Percentiles rank a stretch among this genome's conserved stretches.
These are phyloP conservation scores for Glaucidium brasilianum DNA, from an alignment of 2,113 vertebrate genomes.

Conservation along the genomic window DNA sequence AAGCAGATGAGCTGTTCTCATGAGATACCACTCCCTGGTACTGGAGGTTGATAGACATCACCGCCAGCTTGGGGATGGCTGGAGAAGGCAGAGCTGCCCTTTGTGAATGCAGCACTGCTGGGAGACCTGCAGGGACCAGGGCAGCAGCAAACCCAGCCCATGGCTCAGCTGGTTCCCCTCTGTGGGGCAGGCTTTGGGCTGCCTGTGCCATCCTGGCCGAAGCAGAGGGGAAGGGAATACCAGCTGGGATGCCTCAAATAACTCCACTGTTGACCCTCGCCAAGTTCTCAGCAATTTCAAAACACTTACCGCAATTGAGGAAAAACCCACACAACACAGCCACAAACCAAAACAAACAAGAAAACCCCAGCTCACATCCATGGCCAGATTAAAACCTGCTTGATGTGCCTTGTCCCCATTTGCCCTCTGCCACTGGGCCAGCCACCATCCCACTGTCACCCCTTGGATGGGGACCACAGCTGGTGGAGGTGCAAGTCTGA, in stretches of 20 bases:
- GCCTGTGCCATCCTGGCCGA: not conserved
- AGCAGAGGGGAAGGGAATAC: not conserved
- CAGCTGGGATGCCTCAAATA: conserved; percentile 3
- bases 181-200: not conserved
- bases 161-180: not conserved
- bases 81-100: not conserved
- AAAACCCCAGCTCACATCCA: not conserved
- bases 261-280: not conserved
- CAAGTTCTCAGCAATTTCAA: conserved; percentile 26
- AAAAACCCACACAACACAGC: not conserved
- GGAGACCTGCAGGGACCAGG: not conserved
- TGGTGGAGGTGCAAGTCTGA: not conserved
- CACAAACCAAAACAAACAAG: conserved; percentile 6
- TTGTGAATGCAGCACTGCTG: not conserved
- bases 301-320: not conserved
- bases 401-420: fast-evolving
- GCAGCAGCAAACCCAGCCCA: not conserved
- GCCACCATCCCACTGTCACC: not conserved
- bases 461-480: fast-evolving
- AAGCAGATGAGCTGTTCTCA: not conserved
- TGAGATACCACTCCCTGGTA: not conserved
- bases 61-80: not conserved
- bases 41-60: not conserved
- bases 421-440: not conserved
- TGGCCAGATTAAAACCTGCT: not conserved